Evolutionary conservation across 1,140 invertebrate genomes (phyloP), one percentile per base, ranked within the genome.

Genomic region (Zaprionus kolodkinae): DNA sequence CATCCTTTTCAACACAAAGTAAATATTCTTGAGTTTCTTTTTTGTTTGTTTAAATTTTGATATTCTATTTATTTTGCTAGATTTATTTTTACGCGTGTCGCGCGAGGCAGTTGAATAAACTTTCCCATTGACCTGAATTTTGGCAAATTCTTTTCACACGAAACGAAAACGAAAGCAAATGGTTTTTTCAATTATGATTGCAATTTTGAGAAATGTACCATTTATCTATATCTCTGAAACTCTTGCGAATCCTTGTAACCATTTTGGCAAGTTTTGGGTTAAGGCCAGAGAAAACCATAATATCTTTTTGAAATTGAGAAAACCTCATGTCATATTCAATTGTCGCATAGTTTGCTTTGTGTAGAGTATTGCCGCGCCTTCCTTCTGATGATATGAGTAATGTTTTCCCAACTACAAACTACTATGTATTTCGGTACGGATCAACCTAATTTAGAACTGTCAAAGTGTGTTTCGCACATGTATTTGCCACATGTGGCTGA

Each of bases 361-460:
- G 2, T 21, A 2, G 2, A 52, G 27, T 2, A 30, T 0, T 52
- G 48, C 55, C 59, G 61, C 33, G 35, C 7, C 35, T 48, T 63
- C 50, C 21, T 15, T 6, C 6, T 15, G 2, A 17, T 15, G 21
- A 25, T 15, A 72, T 76, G 74, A 76, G 74, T 76, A 76, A 72
- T 66, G 17, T 35, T 38, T 65, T 21, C 40, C 17, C 21, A 7
- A 43, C 45, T 65, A 21, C 21, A 21, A 1, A 21, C 21, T 21
- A 21, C 21, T 21, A 21, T 21, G 21, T 21, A 62, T 72, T 67
- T 65, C n/a, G 52, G 25, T 36, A 61, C 54, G 54, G 71, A 81
- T 78, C 76, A 81, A 81, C 76, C 78, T 68, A 81, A 81, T 81
- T 81, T 78, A 78, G 60, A 75, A 78, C 63, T 81, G 78, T 75